phyloP scores from a whole-genome alignment of 2,888 invertebrate genomes.

The Melieria picta region DNA sequence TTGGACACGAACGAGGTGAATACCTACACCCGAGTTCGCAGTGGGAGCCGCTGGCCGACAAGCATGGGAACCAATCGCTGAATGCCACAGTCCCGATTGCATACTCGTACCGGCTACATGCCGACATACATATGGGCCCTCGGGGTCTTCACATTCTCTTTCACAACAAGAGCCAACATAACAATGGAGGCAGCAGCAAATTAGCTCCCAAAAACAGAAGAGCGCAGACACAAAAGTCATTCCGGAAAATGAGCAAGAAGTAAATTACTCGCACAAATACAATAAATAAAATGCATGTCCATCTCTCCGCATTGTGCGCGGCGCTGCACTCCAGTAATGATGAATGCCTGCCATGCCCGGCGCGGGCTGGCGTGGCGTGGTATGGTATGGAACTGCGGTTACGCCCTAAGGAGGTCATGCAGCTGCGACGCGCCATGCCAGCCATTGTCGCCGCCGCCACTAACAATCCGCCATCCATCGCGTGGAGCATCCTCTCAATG shows the following conservation, averaged over 20 bases:
- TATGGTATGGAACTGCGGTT: conserved; percentile 24
- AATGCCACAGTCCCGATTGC: conserved; percentile 23
- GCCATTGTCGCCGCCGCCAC: too few species aligned
- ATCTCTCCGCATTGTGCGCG: conserved; percentile 34
- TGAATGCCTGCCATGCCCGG: too few species aligned
- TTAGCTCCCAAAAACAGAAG: conserved; percentile 5
- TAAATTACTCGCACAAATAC: conserved; percentile 12
- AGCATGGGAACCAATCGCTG: conserved; percentile 32
- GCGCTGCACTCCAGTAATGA: too few species aligned
- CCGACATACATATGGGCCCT: conserved; percentile 2
- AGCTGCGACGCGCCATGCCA: conserved; percentile 23
- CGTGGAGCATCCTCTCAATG: too few species aligned
- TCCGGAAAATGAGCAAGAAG: conserved; percentile 9
- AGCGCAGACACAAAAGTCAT: conserved; percentile 1
- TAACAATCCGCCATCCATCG: too few species aligned
- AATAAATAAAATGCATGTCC: conserved; percentile 44
- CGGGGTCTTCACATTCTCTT: conserved; percentile 22
- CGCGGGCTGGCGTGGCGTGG: too few species aligned
- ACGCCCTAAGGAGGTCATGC: conserved; percentile 48
- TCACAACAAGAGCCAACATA: background rate
- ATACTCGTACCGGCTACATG: background rate
- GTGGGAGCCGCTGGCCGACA: conserved; percentile 26
- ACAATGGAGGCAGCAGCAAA: conserved; percentile 4
- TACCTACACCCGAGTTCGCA: background rate
- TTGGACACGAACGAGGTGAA: too few species aligned